Percentiles rank a stretch among this genome's conserved stretches.
Evolutionary conservation across 2,797 vertebrate genomes (phyloP).

Genomic region (Malurus splendens): DNA sequence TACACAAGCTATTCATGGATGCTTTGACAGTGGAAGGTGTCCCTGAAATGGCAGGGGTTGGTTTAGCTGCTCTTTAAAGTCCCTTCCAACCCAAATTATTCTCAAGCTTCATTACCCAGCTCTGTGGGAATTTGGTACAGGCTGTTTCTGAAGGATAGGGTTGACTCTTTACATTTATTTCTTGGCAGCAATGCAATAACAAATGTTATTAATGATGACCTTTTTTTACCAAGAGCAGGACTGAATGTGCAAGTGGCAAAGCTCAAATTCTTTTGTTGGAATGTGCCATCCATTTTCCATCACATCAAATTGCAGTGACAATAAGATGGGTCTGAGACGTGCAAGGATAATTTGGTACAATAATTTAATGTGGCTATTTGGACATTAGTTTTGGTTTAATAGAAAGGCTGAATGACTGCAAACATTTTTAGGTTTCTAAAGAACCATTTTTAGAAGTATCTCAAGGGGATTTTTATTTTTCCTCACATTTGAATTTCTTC

Average conservation of each 20-base stretch:
- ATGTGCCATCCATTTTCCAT: not conserved
- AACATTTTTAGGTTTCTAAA: not conserved
- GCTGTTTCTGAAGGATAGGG: not conserved
- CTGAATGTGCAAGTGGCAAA: not conserved
- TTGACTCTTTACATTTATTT: not conserved
- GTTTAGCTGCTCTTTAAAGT: not conserved
- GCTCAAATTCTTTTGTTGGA: not conserved
- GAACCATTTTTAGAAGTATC: not conserved
- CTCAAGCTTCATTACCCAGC: not conserved
- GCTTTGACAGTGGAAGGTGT: accelerated
- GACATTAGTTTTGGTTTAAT: not conserved
- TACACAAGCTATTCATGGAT: not conserved
- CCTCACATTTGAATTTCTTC: not conserved
- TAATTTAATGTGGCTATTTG: not conserved
- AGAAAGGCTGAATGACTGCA: not conserved
- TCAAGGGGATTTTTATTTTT: not conserved
- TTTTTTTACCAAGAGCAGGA: not conserved
- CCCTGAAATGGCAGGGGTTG: not conserved
- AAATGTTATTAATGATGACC: not conserved
- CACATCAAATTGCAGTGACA: not conserved
- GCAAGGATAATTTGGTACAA: not conserved
- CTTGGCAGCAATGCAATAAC: not conserved
- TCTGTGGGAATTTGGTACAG: accelerated
- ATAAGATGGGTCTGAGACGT: not conserved
- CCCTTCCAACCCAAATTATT: not conserved